phyloP scores from a whole-genome alignment of 2,888 invertebrate genomes.

The Ophion slaviceki region DNA sequence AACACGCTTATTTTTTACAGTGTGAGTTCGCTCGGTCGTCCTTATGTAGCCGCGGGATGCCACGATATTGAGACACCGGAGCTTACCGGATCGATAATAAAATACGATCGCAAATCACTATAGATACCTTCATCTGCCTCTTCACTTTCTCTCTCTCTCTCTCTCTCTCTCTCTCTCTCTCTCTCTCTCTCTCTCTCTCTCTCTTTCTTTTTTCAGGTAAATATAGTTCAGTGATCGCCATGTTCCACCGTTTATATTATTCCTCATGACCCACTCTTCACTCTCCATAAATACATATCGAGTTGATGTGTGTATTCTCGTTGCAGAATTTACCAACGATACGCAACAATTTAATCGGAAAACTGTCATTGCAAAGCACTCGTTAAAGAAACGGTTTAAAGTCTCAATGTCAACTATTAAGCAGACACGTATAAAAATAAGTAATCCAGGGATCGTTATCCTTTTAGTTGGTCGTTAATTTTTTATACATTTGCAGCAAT shows the following conservation, averaged over 20 bases:
- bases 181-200: not conserved
- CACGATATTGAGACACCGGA: conserved; percentile 44
- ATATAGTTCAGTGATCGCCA: conserved; percentile 56
- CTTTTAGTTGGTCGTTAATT: conserved; percentile 25
- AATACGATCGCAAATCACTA: conserved; percentile 57
- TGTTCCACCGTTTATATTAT: conserved; percentile 40
- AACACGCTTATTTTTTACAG: too few species aligned
- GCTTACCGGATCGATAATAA: conserved; percentile 58
- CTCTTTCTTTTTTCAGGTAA: conserved; percentile 31
- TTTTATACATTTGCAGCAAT: conserved; percentile 7
- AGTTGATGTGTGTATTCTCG: conserved; percentile 35
- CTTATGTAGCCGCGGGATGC: conserved; percentile 55
- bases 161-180: conserved; percentile 11
- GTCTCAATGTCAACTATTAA: conserved; percentile 16
- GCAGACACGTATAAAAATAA: conserved; percentile 2
- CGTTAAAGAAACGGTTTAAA: not conserved
- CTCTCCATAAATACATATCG: conserved; percentile 49
- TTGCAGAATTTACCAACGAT: conserved; percentile 45
- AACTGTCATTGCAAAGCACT: not conserved
- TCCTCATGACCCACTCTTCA: conserved; percentile 55
- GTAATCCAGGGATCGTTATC: not conserved
- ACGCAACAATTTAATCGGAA: conserved; percentile 39
- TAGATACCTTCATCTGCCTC: conserved; percentile 6
- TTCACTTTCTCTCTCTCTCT: conserved; percentile 2
- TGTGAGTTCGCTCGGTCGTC: conserved; percentile 49